A percentile compares a stretch with the other conserved stretches of the same genome.
Evolutionary conservation across 2,888 invertebrate genomes (phyloP).

Genomic region (Acrobasis consociella): DNA sequence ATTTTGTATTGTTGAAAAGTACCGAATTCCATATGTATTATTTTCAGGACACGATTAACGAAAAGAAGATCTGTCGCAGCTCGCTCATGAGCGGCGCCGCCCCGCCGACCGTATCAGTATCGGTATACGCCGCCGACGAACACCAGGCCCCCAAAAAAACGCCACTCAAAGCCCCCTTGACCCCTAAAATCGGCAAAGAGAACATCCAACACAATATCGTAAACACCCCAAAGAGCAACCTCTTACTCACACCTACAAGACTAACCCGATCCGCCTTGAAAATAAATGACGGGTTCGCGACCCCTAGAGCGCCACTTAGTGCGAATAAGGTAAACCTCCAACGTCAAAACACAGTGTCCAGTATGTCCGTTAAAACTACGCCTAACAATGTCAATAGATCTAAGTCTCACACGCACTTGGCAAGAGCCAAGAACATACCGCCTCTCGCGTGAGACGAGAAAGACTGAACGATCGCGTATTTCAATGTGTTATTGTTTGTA

Average conservation of each 20-base stretch:
- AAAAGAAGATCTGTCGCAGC: conserved; percentile 78
- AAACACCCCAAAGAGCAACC: conserved; percentile 18
- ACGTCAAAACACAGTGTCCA: conserved; percentile 56
- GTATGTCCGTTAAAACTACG: conserved; percentile 54
- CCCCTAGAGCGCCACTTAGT: conserved; percentile 69
- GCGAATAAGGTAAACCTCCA: conserved; percentile 61
- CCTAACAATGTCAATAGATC: conserved; percentile 62
- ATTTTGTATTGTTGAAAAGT: no score
- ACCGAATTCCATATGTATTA: no score
- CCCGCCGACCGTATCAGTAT: conserved; percentile 22
- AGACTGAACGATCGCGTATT: conserved; percentile 26
- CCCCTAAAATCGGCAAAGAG: conserved; percentile 70
- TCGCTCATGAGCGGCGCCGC: conserved; percentile 43
- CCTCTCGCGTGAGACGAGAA: conserved; percentile 56
- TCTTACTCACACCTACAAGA: conserved; percentile 63
- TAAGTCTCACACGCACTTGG: conserved; percentile 67
- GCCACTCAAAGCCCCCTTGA: conserved; percentile 51
- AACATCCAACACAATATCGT: conserved; percentile 51
- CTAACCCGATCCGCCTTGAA: conserved; percentile 69
- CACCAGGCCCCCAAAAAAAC: conserved; percentile 58
- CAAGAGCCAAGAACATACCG: conserved; percentile 64
- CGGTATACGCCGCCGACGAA: conserved; percentile 34
- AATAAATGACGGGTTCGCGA: conserved; percentile 67
- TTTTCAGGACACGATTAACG: conserved; percentile 38
- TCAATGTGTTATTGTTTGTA: conserved; percentile 23